Evolutionary conservation across 2,113 vertebrate species (phyloP).

Genomic region (Desmodus rotundus): DNA sequence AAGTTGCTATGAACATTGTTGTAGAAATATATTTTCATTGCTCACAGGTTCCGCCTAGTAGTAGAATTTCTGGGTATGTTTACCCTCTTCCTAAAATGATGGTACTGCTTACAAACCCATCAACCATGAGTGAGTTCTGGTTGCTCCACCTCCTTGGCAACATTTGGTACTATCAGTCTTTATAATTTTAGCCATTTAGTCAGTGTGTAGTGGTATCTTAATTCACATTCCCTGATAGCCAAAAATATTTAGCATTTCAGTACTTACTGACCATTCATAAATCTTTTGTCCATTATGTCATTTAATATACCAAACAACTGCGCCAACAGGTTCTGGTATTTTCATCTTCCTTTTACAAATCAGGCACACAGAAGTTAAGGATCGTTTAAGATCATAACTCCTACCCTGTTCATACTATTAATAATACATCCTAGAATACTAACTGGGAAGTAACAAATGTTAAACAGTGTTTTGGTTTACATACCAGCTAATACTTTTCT

Average conservation of each 20-base stretch:
- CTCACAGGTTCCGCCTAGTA: background rate
- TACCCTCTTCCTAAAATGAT: background rate
- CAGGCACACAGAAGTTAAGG: background rate
- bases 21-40: background rate
- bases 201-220: background rate
- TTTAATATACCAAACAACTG: background rate
- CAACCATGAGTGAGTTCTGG: background rate
- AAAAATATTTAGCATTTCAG: background rate
- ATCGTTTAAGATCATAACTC: background rate
- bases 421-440: slow-evolving; percentile 3
- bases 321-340: background rate
- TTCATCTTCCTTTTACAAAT: slow-evolving; percentile 3
- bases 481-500: background rate
- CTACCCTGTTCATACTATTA: background rate
- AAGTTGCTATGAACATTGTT: background rate
- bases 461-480: background rate
- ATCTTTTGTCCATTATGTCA: background rate
- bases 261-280: background rate
- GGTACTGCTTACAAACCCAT: background rate
- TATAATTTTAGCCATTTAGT: background rate
- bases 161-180: background rate
- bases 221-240: background rate
- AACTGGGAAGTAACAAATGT: background rate
- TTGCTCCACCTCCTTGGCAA: background rate
- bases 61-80: background rate